Percentiles rank a stretch among this genome's conserved stretches.
Conservation (phyloP, 2,113 vertebrate genomes). For the Pseudois nayaur region DNA sequence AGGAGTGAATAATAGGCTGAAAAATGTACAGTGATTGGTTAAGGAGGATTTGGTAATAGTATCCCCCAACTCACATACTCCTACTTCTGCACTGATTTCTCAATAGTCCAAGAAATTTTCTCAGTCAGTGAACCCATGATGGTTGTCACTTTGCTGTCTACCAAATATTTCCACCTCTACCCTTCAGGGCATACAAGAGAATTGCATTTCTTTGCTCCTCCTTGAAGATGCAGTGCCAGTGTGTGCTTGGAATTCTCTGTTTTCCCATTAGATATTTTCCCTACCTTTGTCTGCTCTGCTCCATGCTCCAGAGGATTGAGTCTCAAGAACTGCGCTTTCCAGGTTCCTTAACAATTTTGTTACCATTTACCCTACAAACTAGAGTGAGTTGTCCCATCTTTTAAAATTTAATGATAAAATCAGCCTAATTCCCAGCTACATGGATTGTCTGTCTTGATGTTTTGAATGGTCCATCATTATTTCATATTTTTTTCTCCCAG, state of each 20-base stretch:
- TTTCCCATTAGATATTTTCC: not conserved
- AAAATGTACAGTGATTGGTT: not conserved
- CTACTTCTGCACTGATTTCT: not conserved
- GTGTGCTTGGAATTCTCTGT: not conserved
- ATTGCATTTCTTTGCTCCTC: not conserved
- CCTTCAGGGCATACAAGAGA: not conserved
- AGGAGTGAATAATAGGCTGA: not conserved
- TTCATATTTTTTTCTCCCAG: not conserved
- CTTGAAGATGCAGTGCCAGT: not conserved
- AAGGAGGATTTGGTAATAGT: not conserved
- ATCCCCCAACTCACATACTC: not conserved
- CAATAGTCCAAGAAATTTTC: not conserved
- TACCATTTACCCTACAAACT: not conserved
- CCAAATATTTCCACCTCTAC: not conserved
- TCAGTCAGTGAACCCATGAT: not conserved
- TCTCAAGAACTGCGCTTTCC: not conserved
- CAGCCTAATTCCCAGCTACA: not conserved
- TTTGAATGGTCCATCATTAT: not conserved
- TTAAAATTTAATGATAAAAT: not conserved
- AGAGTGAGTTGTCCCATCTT: not conserved
- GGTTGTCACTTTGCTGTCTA: not conserved
- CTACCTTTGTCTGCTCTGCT: not conserved
- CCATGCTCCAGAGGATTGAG: not conserved
- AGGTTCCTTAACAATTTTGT: not conserved
- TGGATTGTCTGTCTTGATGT: not conserved